These are phyloP conservation scores for Rapana venosa DNA, from an alignment of 2,888 invertebrate species.

Conservation along the genomic window DNA sequence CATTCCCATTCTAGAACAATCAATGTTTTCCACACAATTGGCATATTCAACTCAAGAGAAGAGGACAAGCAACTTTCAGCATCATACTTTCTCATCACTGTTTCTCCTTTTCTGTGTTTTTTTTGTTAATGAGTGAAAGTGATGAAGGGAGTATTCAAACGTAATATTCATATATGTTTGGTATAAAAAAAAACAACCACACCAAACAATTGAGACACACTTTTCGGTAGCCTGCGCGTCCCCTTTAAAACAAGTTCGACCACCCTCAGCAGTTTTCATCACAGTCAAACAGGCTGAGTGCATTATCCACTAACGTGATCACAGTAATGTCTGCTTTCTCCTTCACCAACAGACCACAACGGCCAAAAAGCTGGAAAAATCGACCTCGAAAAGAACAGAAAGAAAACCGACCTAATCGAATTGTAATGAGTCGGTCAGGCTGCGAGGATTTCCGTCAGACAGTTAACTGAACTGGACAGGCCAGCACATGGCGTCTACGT, in stretches of 20 bases:
- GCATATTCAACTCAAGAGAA: no score
- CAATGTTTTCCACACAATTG: no score
- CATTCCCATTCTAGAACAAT: no score
- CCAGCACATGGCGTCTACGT: constrained; percentile 5
- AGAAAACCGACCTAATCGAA: background rate
- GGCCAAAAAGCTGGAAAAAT: background rate
- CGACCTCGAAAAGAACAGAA: background rate
- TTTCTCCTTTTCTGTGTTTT: no score
- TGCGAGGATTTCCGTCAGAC: background rate
- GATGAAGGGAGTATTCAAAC: no score
- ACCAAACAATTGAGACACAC: no score
- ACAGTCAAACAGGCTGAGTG: background rate
- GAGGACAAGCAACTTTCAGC: no score
- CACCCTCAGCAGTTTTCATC: background rate
- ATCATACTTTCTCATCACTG: no score
- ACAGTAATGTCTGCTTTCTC: background rate
- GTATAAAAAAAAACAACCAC: no score
- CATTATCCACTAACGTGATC: background rate
- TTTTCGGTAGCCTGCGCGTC: no score
- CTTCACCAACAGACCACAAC: background rate
- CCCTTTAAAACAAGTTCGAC: background rate
- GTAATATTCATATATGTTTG: no score
- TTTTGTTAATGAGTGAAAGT: no score
- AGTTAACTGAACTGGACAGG: constrained; percentile 2
- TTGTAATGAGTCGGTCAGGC: background rate